phyloP scores from a whole-genome alignment of 2,888 invertebrate species.

The Strigamia crassipes region DNA sequence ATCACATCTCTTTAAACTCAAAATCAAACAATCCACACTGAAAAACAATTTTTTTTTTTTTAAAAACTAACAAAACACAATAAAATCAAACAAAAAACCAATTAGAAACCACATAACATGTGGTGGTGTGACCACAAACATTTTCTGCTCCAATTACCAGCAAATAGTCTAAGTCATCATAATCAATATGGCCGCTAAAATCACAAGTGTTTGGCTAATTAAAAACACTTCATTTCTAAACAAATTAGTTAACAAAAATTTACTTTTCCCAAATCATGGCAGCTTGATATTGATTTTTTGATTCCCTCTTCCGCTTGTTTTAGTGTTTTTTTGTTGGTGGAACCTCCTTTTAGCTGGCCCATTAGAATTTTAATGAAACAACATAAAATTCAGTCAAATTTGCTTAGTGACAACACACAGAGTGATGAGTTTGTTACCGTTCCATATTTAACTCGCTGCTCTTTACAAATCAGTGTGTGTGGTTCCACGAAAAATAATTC shows the following conservation, averaged over 20 bases:
- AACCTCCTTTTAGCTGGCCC: not conserved
- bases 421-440: not conserved
- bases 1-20: not conserved
- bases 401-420: not conserved
- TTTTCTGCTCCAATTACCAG: no score
- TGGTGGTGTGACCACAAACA: no score
- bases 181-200: not conserved
- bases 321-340: not conserved
- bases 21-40: not conserved
- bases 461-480: not conserved
- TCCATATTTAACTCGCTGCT: not conserved
- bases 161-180: not conserved
- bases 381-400: conserved; percentile 14
- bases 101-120: no score
- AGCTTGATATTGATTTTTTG: not conserved
- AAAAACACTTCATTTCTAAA: not conserved
- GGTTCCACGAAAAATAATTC: not conserved
- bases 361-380: conserved; percentile 16
- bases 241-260: no score
- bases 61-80: not conserved
- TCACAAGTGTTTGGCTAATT: conserved; percentile 5
- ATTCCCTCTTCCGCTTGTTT: not conserved
- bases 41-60: no score
- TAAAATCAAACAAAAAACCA: no score
- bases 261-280: not conserved